Evolutionary conservation across 2,888 invertebrate genomes (phyloP), one percentile per base, ranked within the genome.

Genomic region (Drosophila helvetica): DNA sequence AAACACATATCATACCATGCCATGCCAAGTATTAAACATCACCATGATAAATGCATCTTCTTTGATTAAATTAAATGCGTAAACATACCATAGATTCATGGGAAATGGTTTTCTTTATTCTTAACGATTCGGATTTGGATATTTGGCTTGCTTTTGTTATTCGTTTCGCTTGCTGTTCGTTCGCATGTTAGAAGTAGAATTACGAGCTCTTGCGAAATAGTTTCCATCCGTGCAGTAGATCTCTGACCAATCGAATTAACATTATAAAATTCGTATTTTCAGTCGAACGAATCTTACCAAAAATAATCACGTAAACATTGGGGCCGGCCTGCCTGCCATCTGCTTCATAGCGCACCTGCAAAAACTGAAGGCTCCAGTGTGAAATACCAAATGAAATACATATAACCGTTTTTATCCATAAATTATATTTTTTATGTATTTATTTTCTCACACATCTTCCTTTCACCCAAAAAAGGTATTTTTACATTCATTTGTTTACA

Each of bases 221-320:
- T 69, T 69, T 51, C 15, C 38, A 38, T 12, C 38, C 12, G 15
- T 38, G 7, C n/a, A n/a, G n/a, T 48, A 66, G 66, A 33, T 33
- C 45, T 50, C 43, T 25, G 65, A 2, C 55, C 55, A 38, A 43
- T 19, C 43, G 56, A 43, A 66, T 19, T 43, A 53, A 71, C 63
- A 52, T 53, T 64, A 19, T 45, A 47, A 53, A 54, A 19, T 71
- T 58, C 64, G 43, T 65, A 50, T 43, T 71, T 71, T 64, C 72
- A 71, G 70, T 48, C 51, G 57, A 64, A 47, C 57, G 64, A 71
- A 53, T 50, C 71, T 71, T 64, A 71, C 71, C 72, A 71, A 71
- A 71, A 50, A 71, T 63, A 52, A 12, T 53, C 46, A 57, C 72
- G 45, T 82, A 81, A 85, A 80, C 71, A 78, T 67, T 61, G 54